A percentile compares a stretch with the other conserved stretches of the same genome.
Conservation (phyloP, 2,888 invertebrate genomes). For the Lysandra coridon region DNA sequence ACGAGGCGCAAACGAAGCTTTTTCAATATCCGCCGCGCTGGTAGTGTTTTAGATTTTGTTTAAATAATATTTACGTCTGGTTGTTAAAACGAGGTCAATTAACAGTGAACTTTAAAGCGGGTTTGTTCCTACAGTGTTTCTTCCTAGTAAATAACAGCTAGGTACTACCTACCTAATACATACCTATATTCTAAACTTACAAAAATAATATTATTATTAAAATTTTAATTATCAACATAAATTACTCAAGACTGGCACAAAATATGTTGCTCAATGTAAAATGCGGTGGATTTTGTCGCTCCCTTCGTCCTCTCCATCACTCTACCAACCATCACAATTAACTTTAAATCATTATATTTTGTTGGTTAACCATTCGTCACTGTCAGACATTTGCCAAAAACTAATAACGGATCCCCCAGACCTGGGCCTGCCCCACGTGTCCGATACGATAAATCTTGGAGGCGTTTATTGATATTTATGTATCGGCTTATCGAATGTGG, state of each 20-base stretch:
- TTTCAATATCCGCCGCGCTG: conserved; percentile 1
- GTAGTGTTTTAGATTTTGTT: neutral
- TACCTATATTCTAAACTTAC: too few relatives aligned
- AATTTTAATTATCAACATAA: too few relatives aligned
- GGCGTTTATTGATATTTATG: conserved; percentile 30
- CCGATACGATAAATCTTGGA: conserved; percentile 26
- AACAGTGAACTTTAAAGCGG: too few relatives aligned
- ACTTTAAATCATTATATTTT: conserved; percentile 24
- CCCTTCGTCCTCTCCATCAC: neutral
- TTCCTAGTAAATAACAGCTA: neutral
- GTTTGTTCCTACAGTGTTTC: neutral
- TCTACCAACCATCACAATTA: conserved; percentile 3
- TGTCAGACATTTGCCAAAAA: conserved; percentile 31
- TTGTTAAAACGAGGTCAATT: neutral
- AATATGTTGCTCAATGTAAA: too few relatives aligned
- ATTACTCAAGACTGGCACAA: too few relatives aligned
- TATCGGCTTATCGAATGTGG: conserved; percentile 28
- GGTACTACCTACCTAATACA: too few relatives aligned
- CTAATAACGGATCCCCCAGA: conserved; percentile 26
- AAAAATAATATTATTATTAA: too few relatives aligned
- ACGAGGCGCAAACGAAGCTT: conserved; percentile 24
- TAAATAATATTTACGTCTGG: neutral
- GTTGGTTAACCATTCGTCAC: conserved; percentile 25
- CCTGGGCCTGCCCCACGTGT: conserved; percentile 6
- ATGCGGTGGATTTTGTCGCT: neutral